phyloP scores from a whole-genome alignment of 2,888 invertebrate genomes.

The Prostheceraeus crozeri region DNA sequence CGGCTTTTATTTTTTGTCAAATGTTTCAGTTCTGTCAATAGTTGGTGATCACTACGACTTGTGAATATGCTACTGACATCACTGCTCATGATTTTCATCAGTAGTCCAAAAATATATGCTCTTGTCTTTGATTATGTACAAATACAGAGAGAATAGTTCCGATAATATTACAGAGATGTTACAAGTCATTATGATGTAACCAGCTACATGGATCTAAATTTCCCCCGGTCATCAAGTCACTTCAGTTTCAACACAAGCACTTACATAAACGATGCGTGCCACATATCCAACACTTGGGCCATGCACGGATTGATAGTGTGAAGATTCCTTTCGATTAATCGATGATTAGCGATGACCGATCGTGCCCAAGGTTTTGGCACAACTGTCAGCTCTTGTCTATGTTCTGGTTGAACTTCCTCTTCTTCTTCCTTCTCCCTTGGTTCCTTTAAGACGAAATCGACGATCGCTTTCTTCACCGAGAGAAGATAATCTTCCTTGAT shows the following conservation, averaged over 20 bases:
- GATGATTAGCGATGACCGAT: conserved; percentile 58
- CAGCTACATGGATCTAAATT: too few species aligned
- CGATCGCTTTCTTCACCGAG: conserved; percentile 75
- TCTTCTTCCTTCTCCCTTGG: conserved; percentile 59
- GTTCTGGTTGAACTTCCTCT: conserved; percentile 49
- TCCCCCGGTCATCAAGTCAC: neutral
- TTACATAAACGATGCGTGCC: conserved; percentile 71
- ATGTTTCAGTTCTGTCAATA: too few species aligned
- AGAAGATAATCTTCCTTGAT: conserved; percentile 76
- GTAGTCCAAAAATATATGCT: too few species aligned
- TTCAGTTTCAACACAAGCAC: conserved; percentile 40
- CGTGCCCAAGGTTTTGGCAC: conserved; percentile 66
- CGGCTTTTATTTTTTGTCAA: too few species aligned
- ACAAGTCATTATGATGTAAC: too few species aligned
- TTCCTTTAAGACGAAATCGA: conserved; percentile 80
- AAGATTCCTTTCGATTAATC: conserved; percentile 63
- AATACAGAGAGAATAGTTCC: too few species aligned
- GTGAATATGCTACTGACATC: too few species aligned
- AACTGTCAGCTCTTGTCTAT: conserved; percentile 62
- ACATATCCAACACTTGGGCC: conserved; percentile 68
- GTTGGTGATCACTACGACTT: too few species aligned
- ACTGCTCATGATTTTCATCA: too few species aligned
- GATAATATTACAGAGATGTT: too few species aligned
- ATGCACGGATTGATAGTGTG: conserved; percentile 74
- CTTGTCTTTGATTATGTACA: too few species aligned